Base-by-base conservation (phyloP, 2,888 invertebrate genomes). In the Cerastis leucographa region DNA sequence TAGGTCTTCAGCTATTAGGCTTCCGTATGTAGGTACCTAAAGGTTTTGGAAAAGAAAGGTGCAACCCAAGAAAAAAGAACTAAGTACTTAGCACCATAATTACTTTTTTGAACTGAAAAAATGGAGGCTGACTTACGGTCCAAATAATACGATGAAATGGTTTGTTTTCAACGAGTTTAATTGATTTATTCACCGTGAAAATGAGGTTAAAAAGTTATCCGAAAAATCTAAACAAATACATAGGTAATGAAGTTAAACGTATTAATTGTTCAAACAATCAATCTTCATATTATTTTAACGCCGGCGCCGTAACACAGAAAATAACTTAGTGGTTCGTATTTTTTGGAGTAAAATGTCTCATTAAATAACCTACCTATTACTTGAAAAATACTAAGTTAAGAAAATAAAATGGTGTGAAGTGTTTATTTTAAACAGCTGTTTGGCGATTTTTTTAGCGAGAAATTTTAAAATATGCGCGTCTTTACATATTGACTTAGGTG, bases 401-500 rank as follows among this genome's bases (percentile, higher is more conserved):
- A 64, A 74, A 67, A 85, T 71, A 54, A 80, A 80, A 84, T 61
- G 19, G 14, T 54, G 59, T 40, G 11, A 64, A 71, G 54, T 69
- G 71, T 76, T 82, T 82, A 54, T 42, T 71, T 59, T 54, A 56
- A 35, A 42, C 62, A 64, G 40, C 56, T 71, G 71, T 68, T 81
- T 66, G 66, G 40, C 29, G 9, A 74, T 6, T 61, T 51, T 61
- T 84, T 67, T 64, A 61, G 69, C 66, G 62, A 59, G 69, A 74
- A 29, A 40, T 51, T 70, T 69, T 78, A 54, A 84, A 81, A 74
- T 84, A 74, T 84, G 62, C 70, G 59, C 66, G 75, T 70, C 22
- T 84, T 74, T 81, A 78, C 46, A 70, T 80, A 80, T 80, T 80
- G 46, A 54, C 54, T 11, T 70, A 66, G 11, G 25, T 68, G 64